phyloP scores from a whole-genome alignment of 2,113 vertebrate species.

The Meles meles region DNA sequence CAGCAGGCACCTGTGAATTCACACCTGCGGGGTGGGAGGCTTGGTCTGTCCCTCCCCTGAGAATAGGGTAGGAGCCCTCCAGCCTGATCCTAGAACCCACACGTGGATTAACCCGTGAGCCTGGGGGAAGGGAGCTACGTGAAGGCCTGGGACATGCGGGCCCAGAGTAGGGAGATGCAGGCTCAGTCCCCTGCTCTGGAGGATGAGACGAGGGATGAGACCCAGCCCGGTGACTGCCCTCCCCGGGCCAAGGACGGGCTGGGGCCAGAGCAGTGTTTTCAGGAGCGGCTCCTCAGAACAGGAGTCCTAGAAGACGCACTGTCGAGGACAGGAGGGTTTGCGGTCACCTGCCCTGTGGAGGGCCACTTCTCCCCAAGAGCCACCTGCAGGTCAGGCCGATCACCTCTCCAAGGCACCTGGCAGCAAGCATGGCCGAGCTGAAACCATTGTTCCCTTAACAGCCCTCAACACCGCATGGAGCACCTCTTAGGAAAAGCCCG shows the following conservation, averaged over 20 bases:
- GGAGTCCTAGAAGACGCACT: background rate
- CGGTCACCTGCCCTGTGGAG: background rate
- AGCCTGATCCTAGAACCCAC: background rate
- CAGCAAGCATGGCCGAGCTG: accelerated
- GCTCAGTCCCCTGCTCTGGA: background rate
- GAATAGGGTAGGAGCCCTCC: background rate
- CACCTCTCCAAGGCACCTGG: accelerated
- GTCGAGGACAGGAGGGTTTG: background rate
- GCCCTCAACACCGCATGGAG: background rate
- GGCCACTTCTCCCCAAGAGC: accelerated
- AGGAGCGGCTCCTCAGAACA: background rate
- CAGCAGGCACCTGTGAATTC: accelerated
- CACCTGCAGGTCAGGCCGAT: accelerated
- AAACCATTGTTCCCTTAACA: background rate
- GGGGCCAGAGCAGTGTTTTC: background rate
- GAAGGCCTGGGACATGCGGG: accelerated
- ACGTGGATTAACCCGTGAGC: background rate
- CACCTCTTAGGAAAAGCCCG: accelerated
- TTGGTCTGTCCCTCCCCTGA: background rate
- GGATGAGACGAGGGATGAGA: background rate
- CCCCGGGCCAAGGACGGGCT: accelerated
- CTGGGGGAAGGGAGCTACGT: accelerated
- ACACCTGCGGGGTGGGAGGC: background rate
- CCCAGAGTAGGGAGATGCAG: accelerated
- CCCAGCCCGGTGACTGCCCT: background rate